A percentile compares a stretch with the other conserved stretches of the same genome.
Evolutionary conservation across 2,888 invertebrate species (phyloP).

Genomic region (Eupithecia centaureata): DNA sequence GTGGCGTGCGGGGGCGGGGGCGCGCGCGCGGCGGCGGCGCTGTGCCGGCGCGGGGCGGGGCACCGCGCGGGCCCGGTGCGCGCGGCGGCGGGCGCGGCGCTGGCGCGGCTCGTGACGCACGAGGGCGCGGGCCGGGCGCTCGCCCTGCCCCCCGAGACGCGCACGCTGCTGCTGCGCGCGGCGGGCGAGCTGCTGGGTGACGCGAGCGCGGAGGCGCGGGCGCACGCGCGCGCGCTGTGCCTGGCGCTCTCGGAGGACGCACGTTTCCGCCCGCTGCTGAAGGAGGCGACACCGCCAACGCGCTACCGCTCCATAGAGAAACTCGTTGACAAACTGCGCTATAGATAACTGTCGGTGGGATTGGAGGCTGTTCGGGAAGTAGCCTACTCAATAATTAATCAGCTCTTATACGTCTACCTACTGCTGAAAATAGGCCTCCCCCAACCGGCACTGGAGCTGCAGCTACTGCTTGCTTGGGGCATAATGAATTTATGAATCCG

Average conservation of each 20-base stretch:
- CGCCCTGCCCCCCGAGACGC: constrained; percentile 89
- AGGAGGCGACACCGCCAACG: constrained; percentile 91
- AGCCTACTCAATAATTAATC: neutral
- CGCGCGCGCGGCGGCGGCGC: constrained; percentile 86
- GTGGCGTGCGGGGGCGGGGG: constrained; percentile 91
- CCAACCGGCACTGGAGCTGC: no score
- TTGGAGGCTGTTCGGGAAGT: neutral
- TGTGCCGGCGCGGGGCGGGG: constrained; percentile 87
- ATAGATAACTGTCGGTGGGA: constrained; percentile 50
- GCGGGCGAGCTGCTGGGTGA: constrained; percentile 94
- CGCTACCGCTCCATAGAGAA: constrained; percentile 93
- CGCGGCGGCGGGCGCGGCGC: constrained; percentile 91
- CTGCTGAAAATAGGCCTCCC: no score
- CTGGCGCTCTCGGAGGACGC: constrained; percentile 88
- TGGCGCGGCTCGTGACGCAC: constrained; percentile 88
- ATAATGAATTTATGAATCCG: neutral
- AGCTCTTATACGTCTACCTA: no score
- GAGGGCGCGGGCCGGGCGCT: constrained; percentile 89
- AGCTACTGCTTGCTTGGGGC: neutral
- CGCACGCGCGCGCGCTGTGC: constrained; percentile 91
- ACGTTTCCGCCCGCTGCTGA: constrained; percentile 89
- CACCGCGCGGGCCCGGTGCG: constrained; percentile 96
- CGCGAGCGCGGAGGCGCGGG: constrained; percentile 93
- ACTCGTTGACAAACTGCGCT: constrained; percentile 85
- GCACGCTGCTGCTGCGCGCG: constrained; percentile 90